These are phyloP conservation scores for Maniola hyperantus DNA, from an alignment of 2,888 invertebrate genomes.

Conservation along the genomic window DNA sequence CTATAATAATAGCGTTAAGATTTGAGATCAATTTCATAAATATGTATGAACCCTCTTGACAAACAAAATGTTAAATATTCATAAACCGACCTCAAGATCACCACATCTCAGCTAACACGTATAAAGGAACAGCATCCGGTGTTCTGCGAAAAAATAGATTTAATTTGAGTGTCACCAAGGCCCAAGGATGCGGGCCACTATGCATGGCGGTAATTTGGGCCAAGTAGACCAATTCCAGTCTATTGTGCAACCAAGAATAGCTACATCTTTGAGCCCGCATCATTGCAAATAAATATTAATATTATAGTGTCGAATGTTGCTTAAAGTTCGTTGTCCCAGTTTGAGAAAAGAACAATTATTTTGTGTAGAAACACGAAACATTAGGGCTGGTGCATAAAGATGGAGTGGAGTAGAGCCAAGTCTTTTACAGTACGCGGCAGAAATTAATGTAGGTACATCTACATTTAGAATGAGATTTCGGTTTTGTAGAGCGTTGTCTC, in stretches of 20 bases:
- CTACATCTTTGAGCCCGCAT: slow-evolving; percentile 75
- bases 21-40: not conserved
- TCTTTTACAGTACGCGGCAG: too few relatives aligned
- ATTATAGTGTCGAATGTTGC: slow-evolving; percentile 34
- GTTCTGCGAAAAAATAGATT: slow-evolving; percentile 50
- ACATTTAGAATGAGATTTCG: too few relatives aligned
- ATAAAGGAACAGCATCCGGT: slow-evolving; percentile 42
- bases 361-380: too few relatives aligned
- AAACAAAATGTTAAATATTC: slow-evolving; percentile 1
- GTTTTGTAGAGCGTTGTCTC: too few relatives aligned
- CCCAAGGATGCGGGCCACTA: slow-evolving; percentile 72
- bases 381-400: too few relatives aligned
- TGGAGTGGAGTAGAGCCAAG: too few relatives aligned
- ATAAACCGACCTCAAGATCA: slow-evolving; percentile 7
- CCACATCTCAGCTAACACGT: slow-evolving; percentile 37
- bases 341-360: not conserved
- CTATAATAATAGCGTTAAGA: not conserved
- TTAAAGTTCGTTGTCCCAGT: slow-evolving; percentile 32
- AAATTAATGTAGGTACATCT: too few relatives aligned
- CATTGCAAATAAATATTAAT: slow-evolving; percentile 68
- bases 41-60: not conserved
- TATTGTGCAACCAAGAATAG: slow-evolving; percentile 73
- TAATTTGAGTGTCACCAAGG: slow-evolving; percentile 61
- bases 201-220: slow-evolving; percentile 74
- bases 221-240: slow-evolving; percentile 73